A percentile compares a stretch with the other conserved stretches of the same genome.
Evolutionary conservation across 2,888 invertebrate species (phyloP).

Genomic region (Smittia aterrima): DNA sequence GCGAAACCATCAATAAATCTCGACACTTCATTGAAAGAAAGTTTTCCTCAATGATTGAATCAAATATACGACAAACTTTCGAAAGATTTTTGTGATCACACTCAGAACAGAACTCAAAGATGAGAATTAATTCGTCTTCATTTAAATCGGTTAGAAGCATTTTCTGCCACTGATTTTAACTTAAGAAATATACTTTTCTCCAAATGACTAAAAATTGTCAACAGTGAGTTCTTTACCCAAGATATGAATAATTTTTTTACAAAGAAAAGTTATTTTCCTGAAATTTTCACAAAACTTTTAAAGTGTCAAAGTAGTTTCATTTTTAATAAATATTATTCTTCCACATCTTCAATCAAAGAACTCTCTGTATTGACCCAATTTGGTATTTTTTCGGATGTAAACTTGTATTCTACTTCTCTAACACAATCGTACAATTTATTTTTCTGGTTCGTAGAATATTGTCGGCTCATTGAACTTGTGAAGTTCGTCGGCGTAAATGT

Average conservation of each 20-base stretch:
- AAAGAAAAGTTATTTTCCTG: too few relatives aligned
- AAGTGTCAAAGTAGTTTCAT: too few relatives aligned
- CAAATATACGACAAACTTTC: constrained; percentile 8
- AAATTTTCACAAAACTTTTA: neutral
- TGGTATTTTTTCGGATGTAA: neutral
- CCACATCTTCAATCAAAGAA: neutral
- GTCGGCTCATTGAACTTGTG: constrained; percentile 73
- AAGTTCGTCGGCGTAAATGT: constrained; percentile 72
- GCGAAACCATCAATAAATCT: constrained; percentile 8
- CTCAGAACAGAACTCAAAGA: constrained; percentile 29
- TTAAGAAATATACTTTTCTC: too few relatives aligned
- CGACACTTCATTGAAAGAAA: constrained; percentile 17
- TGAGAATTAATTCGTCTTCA: constrained; percentile 24
- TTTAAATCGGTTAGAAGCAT: constrained; percentile 35
- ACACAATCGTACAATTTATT: constrained; percentile 42
- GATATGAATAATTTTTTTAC: neutral
- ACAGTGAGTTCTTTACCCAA: too few relatives aligned
- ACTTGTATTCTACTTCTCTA: constrained; percentile 3
- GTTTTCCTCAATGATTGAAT: constrained; percentile 24
- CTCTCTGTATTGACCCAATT: neutral
- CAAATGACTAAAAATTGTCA: too few relatives aligned
- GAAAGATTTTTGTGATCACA: neutral
- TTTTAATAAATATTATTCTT: too few relatives aligned
- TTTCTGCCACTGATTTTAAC: neutral
- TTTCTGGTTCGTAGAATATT: constrained; percentile 61